Evolutionary conservation across 2,888 invertebrate genomes (phyloP).

Genomic region (Onthophagus sagittarius): DNA sequence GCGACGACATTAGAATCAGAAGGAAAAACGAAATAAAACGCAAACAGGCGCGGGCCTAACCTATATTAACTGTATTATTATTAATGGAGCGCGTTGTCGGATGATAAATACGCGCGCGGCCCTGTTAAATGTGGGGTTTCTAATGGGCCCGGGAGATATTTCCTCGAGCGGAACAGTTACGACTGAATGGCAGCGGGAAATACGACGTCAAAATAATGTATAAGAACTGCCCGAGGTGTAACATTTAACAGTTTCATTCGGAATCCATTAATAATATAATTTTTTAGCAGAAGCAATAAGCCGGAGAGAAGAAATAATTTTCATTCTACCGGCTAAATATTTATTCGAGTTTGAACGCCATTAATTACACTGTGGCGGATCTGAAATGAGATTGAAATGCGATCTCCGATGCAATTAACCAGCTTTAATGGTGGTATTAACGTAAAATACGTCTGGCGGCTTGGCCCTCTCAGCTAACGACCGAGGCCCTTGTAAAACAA

Average conservation of each 20-base stretch:
- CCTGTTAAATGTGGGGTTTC: background rate
- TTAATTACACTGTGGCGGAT: background rate
- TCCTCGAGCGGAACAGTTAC: background rate
- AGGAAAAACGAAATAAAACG: background rate
- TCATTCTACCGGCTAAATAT: background rate
- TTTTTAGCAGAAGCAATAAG: background rate
- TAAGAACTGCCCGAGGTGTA: background rate
- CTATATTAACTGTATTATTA: background rate
- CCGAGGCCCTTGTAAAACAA: conserved; percentile 14
- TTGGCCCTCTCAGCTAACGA: background rate
- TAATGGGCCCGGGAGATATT: background rate
- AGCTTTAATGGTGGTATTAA: background rate
- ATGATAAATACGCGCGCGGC: background rate
- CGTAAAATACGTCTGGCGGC: background rate
- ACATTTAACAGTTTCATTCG: background rate
- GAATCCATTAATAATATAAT: background rate
- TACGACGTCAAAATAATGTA: background rate
- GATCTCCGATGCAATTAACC: background rate
- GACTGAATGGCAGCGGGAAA: background rate
- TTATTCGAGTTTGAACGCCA: background rate
- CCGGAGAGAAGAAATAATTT: background rate
- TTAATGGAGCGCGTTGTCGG: background rate
- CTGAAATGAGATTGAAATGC: background rate
- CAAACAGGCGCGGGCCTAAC: background rate
- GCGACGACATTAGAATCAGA: background rate